Percentiles rank a stretch among this genome's conserved stretches.
These are phyloP conservation scores for Oligia fasciuncula DNA, from an alignment of 2,888 invertebrate genomes.

Conservation along the genomic window DNA sequence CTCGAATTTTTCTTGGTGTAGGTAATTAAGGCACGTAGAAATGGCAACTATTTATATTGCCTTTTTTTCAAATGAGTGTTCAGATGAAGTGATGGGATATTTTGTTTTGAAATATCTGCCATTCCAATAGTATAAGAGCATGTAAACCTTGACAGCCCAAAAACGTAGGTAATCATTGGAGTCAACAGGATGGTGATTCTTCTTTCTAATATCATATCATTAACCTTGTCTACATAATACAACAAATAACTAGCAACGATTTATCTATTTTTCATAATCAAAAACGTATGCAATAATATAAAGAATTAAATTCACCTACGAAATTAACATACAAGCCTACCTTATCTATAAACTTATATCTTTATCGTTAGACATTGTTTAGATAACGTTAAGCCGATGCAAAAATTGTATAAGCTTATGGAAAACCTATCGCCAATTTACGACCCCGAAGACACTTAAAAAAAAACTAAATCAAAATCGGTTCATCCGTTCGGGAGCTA, in stretches of 20 bases:
- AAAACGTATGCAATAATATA: not conserved
- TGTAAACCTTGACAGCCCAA: not conserved
- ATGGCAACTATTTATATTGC: constrained; percentile 31
- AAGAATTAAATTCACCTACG: not conserved
- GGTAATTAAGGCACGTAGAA: constrained; percentile 11
- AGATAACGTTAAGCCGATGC: not conserved
- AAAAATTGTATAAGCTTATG: not conserved
- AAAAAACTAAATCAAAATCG: too few relatives aligned
- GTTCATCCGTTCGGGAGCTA: too few relatives aligned
- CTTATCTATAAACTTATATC: not conserved
- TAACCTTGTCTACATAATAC: not conserved
- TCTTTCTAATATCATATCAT: not conserved
- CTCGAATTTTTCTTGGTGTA: constrained; percentile 14
- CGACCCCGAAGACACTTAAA: too few relatives aligned
- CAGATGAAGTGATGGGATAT: constrained; percentile 1
- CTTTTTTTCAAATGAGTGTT: not conserved
- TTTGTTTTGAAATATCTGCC: not conserved
- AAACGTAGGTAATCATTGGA: too few relatives aligned
- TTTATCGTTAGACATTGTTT: too few relatives aligned
- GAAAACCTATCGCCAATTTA: not conserved
- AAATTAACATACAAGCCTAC: not conserved
- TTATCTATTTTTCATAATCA: too few relatives aligned
- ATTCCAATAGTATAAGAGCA: not conserved
- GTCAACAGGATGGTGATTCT: not conserved
- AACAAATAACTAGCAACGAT: too few relatives aligned